Percentiles rank a stretch among this genome's conserved stretches.
phyloP scores from a whole-genome alignment of 2,797 vertebrate genomes.

The Chelon auratus region DNA sequence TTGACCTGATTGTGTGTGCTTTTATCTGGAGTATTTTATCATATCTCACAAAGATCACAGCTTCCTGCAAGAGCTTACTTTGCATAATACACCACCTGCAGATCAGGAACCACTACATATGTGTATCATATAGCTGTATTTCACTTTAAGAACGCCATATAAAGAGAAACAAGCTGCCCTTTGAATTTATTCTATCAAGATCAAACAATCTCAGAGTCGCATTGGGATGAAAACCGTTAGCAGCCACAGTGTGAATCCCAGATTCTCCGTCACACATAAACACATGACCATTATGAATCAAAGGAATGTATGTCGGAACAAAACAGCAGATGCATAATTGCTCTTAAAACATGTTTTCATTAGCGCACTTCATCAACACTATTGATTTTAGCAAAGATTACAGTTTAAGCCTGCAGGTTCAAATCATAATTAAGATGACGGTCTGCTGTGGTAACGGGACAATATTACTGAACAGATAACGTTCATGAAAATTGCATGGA shows the following conservation, averaged over 20 bases:
- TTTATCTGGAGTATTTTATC: too few relatives aligned
- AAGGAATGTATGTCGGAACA: constrained; percentile 37
- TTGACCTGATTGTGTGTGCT: too few relatives aligned
- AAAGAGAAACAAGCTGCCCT: neutral
- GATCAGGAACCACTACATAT: neutral
- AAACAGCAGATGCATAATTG: constrained; percentile 63
- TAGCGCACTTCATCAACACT: constrained; percentile 35
- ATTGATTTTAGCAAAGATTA: constrained; percentile 47
- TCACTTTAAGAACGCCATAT: neutral
- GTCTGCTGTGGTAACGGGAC: constrained; percentile 39
- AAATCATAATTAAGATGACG: constrained; percentile 60
- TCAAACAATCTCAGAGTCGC: constrained; percentile 36
- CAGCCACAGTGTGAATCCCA: constrained; percentile 9
- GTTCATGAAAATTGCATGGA: constrained; percentile 53
- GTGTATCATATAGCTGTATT: neutral
- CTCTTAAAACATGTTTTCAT: constrained; percentile 59
- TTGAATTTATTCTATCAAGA: constrained; percentile 11
- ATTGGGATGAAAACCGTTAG: constrained; percentile 6
- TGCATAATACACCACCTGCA: neutral
- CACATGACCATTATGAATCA: constrained; percentile 32
- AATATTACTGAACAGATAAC: constrained; percentile 52
- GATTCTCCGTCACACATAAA: constrained; percentile 1
- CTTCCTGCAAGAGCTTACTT: too few relatives aligned
- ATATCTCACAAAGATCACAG: too few relatives aligned
- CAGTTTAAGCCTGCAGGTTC: constrained; percentile 54